Evolutionary conservation across 2,888 invertebrate species (phyloP).

Genomic region (Nephrotoma flavescens): DNA sequence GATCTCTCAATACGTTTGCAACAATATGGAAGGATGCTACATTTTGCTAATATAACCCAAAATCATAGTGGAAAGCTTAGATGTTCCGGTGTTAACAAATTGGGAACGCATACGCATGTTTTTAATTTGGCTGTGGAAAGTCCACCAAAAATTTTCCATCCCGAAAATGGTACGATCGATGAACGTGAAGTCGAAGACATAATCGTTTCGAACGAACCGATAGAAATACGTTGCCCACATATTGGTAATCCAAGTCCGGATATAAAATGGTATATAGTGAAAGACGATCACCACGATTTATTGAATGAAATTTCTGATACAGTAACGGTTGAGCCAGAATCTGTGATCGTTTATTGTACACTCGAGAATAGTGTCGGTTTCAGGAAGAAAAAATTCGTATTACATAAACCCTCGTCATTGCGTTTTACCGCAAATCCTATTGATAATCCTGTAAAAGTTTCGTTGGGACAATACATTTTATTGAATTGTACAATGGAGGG

Average conservation of each 20-base stretch:
- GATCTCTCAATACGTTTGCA: background rate
- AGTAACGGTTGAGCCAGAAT: background rate
- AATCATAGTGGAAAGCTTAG: background rate
- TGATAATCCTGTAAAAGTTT: background rate
- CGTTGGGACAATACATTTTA: background rate
- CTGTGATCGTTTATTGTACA: background rate
- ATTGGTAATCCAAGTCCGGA: background rate
- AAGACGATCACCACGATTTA: background rate
- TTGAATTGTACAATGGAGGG: background rate
- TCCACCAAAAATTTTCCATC: background rate
- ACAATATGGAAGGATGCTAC: background rate
- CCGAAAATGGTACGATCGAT: background rate
- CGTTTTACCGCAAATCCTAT: background rate
- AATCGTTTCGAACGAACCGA: background rate
- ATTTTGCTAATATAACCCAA: background rate
- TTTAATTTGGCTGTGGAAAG: background rate
- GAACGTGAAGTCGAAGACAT: background rate
- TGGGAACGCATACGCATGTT: background rate
- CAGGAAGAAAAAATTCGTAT: background rate
- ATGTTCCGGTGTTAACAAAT: background rate
- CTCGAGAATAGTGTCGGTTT: background rate
- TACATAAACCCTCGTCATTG: background rate
- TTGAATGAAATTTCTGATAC: background rate
- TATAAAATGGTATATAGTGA: background rate
- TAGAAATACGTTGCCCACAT: background rate